phyloP scores from a whole-genome alignment of 2,888 invertebrate genomes.

The Prenolepis imparis region DNA sequence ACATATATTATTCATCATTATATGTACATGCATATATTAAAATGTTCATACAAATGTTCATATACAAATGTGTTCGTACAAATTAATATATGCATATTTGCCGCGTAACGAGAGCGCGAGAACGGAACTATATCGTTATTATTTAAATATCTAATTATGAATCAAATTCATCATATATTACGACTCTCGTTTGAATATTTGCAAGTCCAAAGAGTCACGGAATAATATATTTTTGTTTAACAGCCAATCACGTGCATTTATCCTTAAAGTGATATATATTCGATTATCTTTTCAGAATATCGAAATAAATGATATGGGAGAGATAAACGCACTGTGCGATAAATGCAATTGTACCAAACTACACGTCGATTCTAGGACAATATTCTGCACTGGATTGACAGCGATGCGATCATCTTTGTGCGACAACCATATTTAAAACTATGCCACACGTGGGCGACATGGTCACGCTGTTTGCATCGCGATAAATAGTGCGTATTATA shows the following conservation, averaged over 20 bases:
- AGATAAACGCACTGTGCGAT: conserved; percentile 14
- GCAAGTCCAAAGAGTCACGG: background rate
- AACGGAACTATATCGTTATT: conserved; percentile 13
- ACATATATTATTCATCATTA: background rate
- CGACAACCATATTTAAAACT: conserved; percentile 36
- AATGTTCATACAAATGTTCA: background rate
- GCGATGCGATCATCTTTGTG: conserved; percentile 33
- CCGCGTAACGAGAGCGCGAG: background rate
- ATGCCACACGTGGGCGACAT: conserved; percentile 39
- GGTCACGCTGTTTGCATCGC: background rate
- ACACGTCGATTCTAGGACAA: conserved; percentile 13
- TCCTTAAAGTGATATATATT: background rate
- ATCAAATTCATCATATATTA: background rate
- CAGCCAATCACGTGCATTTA: background rate
- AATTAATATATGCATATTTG: conserved; percentile 19
- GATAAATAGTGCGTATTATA: conserved; percentile 33
- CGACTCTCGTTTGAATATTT: background rate
- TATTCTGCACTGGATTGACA: conserved; percentile 12
- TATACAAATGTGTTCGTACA: background rate
- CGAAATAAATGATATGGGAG: background rate
- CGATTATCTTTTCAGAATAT: conserved; percentile 17
- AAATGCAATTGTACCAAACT: conserved; percentile 6
- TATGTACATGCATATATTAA: background rate
- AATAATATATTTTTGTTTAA: conserved; percentile 21
- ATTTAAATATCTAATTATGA: conserved; percentile 28